Evolutionary conservation across 2,888 invertebrate genomes (phyloP).

Genomic region (Temnothorax unifasciatus): DNA sequence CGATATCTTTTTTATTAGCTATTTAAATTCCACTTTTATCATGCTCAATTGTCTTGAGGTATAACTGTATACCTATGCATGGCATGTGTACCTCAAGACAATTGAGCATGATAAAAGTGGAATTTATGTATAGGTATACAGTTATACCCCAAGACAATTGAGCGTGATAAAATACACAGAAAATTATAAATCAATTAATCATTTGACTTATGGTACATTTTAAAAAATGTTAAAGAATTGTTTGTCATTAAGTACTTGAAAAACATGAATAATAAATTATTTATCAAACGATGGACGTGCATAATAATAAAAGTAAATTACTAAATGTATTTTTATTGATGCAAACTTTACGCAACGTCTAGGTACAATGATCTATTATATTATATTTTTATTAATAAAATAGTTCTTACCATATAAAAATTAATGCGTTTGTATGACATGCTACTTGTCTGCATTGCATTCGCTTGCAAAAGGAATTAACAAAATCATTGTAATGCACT

Average conservation of each 20-base stretch:
- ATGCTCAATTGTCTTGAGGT: neutral
- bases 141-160: too few species aligned
- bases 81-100: too few species aligned
- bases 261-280: neutral
- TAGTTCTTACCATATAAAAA: neutral
- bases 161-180: too few species aligned
- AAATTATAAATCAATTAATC: neutral
- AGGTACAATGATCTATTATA: neutral
- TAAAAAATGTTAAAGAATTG: neutral
- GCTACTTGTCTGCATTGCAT: slow-evolving; percentile 3
- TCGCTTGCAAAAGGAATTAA: slow-evolving; percentile 41
- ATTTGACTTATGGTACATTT: neutral
- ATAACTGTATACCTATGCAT: neutral
- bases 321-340: neutral
- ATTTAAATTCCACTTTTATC: neutral
- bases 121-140: too few species aligned
- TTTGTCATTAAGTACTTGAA: neutral
- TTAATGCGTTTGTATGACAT: neutral
- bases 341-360: neutral
- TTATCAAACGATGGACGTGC: neutral
- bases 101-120: too few species aligned
- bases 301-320: neutral
- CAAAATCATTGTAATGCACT: slow-evolving; percentile 61
- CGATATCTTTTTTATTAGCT: neutral
- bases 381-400: slow-evolving; percentile 10